A percentile compares a stretch with the other conserved stretches of the same genome.
Evolutionary conservation across 2,113 vertebrate species (phyloP).

Genomic region (Chlorodrepanis virens): DNA sequence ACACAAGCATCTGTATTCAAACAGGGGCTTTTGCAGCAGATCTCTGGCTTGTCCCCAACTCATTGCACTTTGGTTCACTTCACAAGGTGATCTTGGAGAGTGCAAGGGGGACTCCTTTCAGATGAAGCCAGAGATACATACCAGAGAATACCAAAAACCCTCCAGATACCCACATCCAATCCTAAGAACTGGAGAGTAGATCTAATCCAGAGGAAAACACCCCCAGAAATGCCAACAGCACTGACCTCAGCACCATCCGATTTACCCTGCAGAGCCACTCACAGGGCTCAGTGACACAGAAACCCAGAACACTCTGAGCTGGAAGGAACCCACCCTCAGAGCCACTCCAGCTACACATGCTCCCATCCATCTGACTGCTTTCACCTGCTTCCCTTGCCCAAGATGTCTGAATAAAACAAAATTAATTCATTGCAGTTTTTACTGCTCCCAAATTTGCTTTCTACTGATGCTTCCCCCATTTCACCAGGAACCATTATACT

Average conservation of each 20-base stretch:
- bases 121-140: neutral
- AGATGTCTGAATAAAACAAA: neutral
- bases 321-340: neutral
- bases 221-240: neutral
- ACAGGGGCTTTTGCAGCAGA: neutral
- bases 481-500: slow-evolving; percentile 11
- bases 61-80: neutral
- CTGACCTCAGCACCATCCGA: neutral
- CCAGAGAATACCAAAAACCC: neutral
- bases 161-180: neutral
- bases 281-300: neutral
- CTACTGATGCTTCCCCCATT: slow-evolving; percentile 1
- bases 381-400: neutral
- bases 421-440: slow-evolving; percentile 20
- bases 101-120: neutral
- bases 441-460: slow-evolving; percentile 15
- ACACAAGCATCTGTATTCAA: neutral
- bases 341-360: neutral
- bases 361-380: neutral
- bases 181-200: neutral
- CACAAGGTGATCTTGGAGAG: neutral
- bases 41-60: neutral
- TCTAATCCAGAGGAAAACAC: neutral
- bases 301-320: neutral
- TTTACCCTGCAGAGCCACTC: neutral